Percentiles rank a stretch among this genome's conserved stretches.
phyloP scores from a whole-genome alignment of 2,113 vertebrate genomes.

The Sterrhoptilus dennistouni region DNA sequence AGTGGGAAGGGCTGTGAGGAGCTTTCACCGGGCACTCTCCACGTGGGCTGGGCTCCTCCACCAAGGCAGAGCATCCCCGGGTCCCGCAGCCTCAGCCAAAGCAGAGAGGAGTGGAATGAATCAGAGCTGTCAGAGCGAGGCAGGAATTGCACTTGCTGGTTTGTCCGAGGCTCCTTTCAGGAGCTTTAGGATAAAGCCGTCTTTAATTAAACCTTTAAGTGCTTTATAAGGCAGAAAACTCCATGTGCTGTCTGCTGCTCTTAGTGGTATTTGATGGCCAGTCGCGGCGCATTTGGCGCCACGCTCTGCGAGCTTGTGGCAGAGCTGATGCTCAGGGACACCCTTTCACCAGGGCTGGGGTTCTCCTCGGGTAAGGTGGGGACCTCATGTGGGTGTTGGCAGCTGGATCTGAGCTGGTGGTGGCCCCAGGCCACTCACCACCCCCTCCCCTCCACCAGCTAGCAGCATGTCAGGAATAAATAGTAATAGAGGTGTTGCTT shows the following conservation, averaged over 20 bases:
- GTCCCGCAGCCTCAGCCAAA: neutral
- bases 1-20: neutral
- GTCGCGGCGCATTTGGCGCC: neutral
- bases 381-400: neutral
- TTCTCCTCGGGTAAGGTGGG: neutral
- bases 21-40: neutral
- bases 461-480: accelerated
- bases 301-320: accelerated
- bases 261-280: neutral
- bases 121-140: neutral
- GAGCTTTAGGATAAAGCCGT: constrained; percentile 44
- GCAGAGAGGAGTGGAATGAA: neutral
- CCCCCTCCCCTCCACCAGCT: accelerated
- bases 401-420: neutral
- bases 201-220: constrained; percentile 67
- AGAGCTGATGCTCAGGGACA: neutral
- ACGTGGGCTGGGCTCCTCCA: neutral
- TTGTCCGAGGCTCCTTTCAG: constrained; percentile 1
- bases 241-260: constrained; percentile 27
- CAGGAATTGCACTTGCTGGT: neutral
- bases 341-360: neutral
- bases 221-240: constrained; percentile 47
- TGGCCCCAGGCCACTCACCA: accelerated
- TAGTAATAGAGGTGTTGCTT: neutral
- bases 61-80: neutral